phyloP scores from a whole-genome alignment of 2,888 invertebrate genomes.

The Rhorus exstirpatorius region DNA sequence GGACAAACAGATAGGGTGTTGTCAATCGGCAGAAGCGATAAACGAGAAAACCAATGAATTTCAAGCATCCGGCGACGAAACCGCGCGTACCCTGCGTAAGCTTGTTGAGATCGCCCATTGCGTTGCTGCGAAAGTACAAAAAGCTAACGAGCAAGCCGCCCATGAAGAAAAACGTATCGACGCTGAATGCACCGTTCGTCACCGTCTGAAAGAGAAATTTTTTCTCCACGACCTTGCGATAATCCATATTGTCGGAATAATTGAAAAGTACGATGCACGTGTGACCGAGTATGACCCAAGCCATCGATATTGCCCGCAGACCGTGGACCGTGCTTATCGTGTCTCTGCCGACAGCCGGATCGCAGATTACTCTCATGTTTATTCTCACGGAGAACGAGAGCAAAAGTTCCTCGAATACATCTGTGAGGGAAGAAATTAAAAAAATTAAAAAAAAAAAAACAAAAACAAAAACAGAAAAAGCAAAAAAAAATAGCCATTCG shows the following conservation, averaged over 20 bases:
- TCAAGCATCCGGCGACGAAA: constrained; percentile 81
- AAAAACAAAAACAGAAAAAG: neutral
- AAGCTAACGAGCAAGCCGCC: constrained; percentile 94
- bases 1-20: constrained; percentile 93
- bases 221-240: constrained; percentile 84
- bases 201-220: constrained; percentile 85
- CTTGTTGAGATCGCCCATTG: constrained; percentile 87
- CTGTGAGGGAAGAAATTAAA: constrained; percentile 69
- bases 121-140: constrained; percentile 92
- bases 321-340: constrained; percentile 86
- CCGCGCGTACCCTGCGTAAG: constrained; percentile 86
- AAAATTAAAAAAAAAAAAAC: neutral
- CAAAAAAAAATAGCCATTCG: neutral
- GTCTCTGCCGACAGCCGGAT: constrained; percentile 84
- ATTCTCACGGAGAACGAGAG: constrained; percentile 84
- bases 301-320: constrained; percentile 85
- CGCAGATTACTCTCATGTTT: constrained; percentile 84
- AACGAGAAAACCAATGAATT: constrained; percentile 92
- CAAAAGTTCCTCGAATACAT: constrained; percentile 82
- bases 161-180: constrained; percentile 86
- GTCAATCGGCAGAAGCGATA: constrained; percentile 91
- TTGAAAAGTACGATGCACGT: constrained; percentile 92
- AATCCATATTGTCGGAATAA: constrained; percentile 91
- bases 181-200: constrained; percentile 85
- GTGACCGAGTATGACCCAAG: constrained; percentile 86